Evolutionary conservation across 2,888 invertebrate genomes (phyloP), one percentile per base, ranked within the genome.

Genomic region (Ectemnius continuus): DNA sequence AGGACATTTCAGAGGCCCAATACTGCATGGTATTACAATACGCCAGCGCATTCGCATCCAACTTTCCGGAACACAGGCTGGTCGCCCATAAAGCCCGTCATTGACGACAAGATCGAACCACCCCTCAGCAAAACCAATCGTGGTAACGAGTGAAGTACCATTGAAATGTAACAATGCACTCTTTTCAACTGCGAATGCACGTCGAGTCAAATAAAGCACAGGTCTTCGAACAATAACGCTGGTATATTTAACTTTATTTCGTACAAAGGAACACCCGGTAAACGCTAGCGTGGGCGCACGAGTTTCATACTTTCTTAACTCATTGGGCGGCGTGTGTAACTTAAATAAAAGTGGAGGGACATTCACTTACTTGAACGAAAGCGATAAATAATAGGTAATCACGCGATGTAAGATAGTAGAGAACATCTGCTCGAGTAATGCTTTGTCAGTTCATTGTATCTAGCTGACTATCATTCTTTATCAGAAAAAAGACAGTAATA

Each of bases 51-150:
- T 18, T 26, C 45, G 18, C 58, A 59, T 47, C 23, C 14, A 20
- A 64, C 57, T 61, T 73, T 71, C 61, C 73, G 68, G 26, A 68
- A n/a, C 16, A 70, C 66, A 61, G 57, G 61, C 6, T 65, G 74
- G 69, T 2, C 13, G 13, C 68, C 78, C 18, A 66, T 58, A n/a
- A 72, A 57, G 63, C 75, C 62, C 0, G 14, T 75, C 6, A 71
- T 87, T 8, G 86, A 86, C 67, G 87, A 88, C 67, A 88, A 88
- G 73, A 86, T 88, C 52, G 84, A 81, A 28, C 70, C 80, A 16
- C 87, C 88, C 36, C 71, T 87, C 16, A 85, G 85, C 45, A 81
- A 78, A 72, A 83, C 86, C 20, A 75, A 73, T 60, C 13, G 59
- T 6, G 72, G 23, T 16, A 60, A 73, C 20, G 18, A 79, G 16